phyloP scores from a whole-genome alignment of 2,113 vertebrate genomes.

The Columba janthina region DNA sequence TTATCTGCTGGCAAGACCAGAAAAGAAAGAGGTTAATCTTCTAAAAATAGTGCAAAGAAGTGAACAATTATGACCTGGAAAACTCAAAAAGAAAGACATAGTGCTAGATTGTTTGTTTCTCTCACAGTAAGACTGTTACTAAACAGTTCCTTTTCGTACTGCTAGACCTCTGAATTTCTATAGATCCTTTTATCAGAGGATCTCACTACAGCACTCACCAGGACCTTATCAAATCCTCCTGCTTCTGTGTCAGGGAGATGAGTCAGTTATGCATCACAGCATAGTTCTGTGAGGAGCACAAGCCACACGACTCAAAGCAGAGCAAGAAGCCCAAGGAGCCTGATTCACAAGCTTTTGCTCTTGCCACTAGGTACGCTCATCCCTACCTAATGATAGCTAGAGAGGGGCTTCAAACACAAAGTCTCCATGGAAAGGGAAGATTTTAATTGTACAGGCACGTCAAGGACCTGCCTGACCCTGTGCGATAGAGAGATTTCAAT shows the following conservation, averaged over 20 bases:
- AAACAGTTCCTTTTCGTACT: neutral
- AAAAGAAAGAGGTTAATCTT: neutral
- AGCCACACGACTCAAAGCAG: accelerated
- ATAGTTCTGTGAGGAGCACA: neutral
- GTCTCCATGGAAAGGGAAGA: neutral
- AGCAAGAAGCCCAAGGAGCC: neutral
- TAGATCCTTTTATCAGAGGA: neutral
- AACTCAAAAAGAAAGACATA: neutral
- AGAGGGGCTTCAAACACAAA: neutral
- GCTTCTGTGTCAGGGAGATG: neutral
- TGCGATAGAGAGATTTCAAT: neutral
- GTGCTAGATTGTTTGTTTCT: neutral
- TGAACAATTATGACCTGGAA: neutral
- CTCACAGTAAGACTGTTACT: neutral
- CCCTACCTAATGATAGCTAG: neutral
- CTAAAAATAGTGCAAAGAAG: neutral
- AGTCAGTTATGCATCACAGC: neutral
- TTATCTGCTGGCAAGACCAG: neutral
- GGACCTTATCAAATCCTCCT: neutral
- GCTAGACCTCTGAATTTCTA: neutral
- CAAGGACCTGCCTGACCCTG: neutral
- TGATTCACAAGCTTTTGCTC: neutral
- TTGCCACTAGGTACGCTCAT: neutral
- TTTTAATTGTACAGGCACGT: neutral
- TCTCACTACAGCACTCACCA: neutral